phyloP scores from a whole-genome alignment of 2,797 vertebrate genomes.

The Propithecus perrieri region DNA sequence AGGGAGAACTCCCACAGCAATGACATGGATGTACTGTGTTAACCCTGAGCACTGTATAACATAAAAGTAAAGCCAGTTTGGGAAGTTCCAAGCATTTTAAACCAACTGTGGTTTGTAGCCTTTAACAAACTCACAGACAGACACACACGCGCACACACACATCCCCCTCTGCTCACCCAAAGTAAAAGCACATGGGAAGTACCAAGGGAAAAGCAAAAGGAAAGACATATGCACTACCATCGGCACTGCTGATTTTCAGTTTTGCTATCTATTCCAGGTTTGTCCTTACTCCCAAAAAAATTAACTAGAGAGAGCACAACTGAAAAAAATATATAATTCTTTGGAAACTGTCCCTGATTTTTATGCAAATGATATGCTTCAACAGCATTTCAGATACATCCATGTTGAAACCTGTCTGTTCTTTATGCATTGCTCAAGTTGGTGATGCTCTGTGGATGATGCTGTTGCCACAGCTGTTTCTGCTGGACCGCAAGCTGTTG shows the following conservation, averaged over 20 bases:
- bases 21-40: slow-evolving; percentile 85
- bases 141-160: neutral
- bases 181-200: slow-evolving; percentile 83
- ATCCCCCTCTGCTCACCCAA: slow-evolving; percentile 71
- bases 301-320: slow-evolving; percentile 83
- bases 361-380: slow-evolving; percentile 85
- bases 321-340: slow-evolving; percentile 88
- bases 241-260: slow-evolving; percentile 84
- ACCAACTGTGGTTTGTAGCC: slow-evolving; percentile 81
- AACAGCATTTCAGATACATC: slow-evolving; percentile 82
- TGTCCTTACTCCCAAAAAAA: slow-evolving; percentile 83
- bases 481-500: slow-evolving; percentile 98
- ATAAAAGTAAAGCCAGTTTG: slow-evolving; percentile 85
- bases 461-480: slow-evolving; percentile 98
- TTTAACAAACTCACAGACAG: slow-evolving; percentile 74
- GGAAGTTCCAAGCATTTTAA: slow-evolving; percentile 86
- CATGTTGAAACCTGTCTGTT: slow-evolving; percentile 78
- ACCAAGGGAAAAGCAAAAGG: slow-evolving; percentile 83
- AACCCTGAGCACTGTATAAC: slow-evolving; percentile 90
- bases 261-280: slow-evolving; percentile 83
- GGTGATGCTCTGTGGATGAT: slow-evolving; percentile 97
- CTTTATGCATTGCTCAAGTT: slow-evolving; percentile 89
- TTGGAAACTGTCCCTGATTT: slow-evolving; percentile 94
- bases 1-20: slow-evolving; percentile 83
- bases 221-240: slow-evolving; percentile 83